These are phyloP conservation scores for Lophotis ruficrista DNA, from an alignment of 2,113 vertebrate species.

Conservation along the genomic window DNA sequence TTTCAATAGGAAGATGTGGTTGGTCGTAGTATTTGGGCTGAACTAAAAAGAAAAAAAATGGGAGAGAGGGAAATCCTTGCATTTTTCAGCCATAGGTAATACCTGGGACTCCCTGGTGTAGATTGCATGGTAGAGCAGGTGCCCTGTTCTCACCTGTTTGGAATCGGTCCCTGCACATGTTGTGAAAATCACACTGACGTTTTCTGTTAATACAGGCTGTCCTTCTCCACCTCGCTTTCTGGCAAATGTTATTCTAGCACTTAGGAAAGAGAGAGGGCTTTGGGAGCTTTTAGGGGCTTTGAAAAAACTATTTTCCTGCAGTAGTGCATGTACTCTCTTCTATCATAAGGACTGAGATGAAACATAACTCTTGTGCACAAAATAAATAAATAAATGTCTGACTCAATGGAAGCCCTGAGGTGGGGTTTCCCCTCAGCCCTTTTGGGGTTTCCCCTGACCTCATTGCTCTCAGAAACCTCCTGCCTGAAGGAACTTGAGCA, in stretches of 20 bases:
- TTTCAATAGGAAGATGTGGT: background rate
- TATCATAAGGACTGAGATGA: background rate
- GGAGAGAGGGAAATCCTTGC: background rate
- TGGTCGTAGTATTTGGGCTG: background rate
- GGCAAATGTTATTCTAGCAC: background rate
- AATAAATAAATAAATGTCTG: conserved; percentile 49
- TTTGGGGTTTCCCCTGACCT: conserved; percentile 62
- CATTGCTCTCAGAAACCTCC: conserved; percentile 28
- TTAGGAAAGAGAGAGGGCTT: background rate
- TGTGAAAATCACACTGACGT: background rate
- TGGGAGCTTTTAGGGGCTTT: background rate
- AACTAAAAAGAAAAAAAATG: background rate
- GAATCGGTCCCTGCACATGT: background rate
- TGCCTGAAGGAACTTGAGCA: conserved; percentile 18
- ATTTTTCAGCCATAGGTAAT: background rate
- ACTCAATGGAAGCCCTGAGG: conserved; percentile 61
- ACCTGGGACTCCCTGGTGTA: background rate
- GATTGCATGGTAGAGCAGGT: background rate
- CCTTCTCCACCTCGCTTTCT: background rate
- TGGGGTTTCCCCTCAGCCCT: conserved; percentile 63
- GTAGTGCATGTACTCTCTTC: background rate
- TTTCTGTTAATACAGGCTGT: background rate
- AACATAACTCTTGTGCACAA: background rate
- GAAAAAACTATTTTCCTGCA: background rate
- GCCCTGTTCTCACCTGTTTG: background rate